These are phyloP conservation scores for Craseonycteris thonglongyai DNA, from an alignment of 2,113 vertebrate genomes.

Conservation along the genomic window DNA sequence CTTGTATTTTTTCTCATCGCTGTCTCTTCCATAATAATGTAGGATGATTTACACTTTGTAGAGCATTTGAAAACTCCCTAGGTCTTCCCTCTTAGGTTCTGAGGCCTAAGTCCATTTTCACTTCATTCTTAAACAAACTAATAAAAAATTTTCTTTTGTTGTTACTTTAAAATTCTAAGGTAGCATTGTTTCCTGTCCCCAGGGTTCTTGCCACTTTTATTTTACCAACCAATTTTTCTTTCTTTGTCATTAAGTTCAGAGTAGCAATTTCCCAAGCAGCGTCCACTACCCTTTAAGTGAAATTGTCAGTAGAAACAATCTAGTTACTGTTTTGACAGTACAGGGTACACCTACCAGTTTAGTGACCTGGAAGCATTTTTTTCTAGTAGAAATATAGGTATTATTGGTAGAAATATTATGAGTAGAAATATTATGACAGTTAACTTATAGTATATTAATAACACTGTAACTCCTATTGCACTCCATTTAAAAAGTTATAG, in stretches of 20 bases:
- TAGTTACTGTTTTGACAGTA: background rate
- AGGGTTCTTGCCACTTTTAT: slow-evolving; percentile 23
- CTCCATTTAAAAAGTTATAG: background rate
- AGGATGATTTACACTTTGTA: background rate
- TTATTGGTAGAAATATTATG: background rate
- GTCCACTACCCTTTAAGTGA: background rate
- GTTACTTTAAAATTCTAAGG: background rate
- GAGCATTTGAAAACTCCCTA: background rate
- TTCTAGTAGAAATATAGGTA: background rate
- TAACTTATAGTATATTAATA: background rate
- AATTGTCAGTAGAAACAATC: background rate
- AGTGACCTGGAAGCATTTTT: background rate
- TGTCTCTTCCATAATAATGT: background rate
- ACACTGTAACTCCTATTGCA: background rate
- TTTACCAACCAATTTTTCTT: slow-evolving; percentile 9
- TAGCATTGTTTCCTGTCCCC: background rate
- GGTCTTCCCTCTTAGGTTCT: background rate
- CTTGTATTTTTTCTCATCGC: background rate
- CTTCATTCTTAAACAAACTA: background rate
- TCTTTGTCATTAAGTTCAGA: slow-evolving; percentile 12
- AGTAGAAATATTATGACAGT: background rate
- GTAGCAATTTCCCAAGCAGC: slow-evolving; percentile 13
- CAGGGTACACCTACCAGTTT: background rate
- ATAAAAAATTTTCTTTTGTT: background rate
- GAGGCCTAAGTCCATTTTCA: background rate